These are phyloP conservation scores for Xenentodon cancila DNA, from an alignment of 2,797 vertebrate genomes.

Conservation along the genomic window DNA sequence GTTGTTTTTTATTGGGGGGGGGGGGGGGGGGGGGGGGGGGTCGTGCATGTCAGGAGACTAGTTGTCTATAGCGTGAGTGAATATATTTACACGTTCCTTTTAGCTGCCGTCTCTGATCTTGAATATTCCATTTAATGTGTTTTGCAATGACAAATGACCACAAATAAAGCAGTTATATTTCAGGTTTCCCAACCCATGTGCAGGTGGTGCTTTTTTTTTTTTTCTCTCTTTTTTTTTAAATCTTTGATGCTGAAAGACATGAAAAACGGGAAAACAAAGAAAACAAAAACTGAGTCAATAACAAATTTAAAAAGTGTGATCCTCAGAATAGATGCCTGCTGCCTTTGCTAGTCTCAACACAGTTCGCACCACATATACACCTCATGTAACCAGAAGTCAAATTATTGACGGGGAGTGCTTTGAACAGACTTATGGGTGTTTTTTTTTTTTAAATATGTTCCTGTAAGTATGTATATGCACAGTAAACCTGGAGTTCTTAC, in stretches of 20 bases:
- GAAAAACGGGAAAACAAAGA: constrained; percentile 39
- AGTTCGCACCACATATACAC: constrained; percentile 62
- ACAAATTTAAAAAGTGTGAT: constrained; percentile 78
- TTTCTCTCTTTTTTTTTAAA: constrained; percentile 31
- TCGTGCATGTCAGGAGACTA: constrained; percentile 18
- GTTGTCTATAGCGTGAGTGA: constrained; percentile 17
- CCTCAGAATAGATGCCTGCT: constrained; percentile 38
- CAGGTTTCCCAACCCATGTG: constrained; percentile 9
- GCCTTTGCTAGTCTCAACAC: constrained; percentile 66
- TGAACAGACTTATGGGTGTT: neutral
- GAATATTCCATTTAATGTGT: neutral
- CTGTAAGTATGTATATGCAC: too few relatives aligned
- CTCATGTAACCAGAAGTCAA: constrained; percentile 18
- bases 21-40: too few relatives aligned
- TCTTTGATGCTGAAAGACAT: constrained; percentile 8
- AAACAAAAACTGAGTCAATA: constrained; percentile 66
- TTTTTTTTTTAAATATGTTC: too few relatives aligned
- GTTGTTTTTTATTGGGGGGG: neutral
- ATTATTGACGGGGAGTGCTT: constrained; percentile 8
- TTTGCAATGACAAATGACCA: constrained; percentile 3
- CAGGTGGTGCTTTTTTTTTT: constrained; percentile 23
- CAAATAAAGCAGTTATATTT: constrained; percentile 1
- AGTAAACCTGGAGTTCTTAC: too few relatives aligned
- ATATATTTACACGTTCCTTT: constrained; percentile 18
- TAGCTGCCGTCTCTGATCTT: constrained; percentile 2